Percentiles rank a stretch among this genome's conserved stretches.
These are phyloP conservation scores for Sinelater perroti DNA, from an alignment of 2,888 invertebrate genomes.

Conservation along the genomic window DNA sequence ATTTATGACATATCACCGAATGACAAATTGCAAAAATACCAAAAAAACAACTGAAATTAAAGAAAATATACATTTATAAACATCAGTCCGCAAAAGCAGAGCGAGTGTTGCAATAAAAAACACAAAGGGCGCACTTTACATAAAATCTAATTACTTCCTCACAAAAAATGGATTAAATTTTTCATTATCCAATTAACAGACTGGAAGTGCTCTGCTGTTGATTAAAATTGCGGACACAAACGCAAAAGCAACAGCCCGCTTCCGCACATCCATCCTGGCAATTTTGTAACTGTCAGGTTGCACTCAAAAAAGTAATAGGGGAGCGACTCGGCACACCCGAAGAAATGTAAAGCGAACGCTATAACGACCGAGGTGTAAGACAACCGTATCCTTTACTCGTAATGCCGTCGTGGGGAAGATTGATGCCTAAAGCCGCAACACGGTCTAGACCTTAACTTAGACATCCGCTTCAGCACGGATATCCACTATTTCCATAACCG, in stretches of 20 bases:
- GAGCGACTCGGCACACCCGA: background rate
- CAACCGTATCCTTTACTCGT: constrained; percentile 25
- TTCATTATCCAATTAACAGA: background rate
- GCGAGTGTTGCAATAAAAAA: too few relatives aligned
- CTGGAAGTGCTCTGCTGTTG: background rate
- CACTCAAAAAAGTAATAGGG: constrained; percentile 2
- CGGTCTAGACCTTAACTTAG: constrained; percentile 29
- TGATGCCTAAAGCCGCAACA: constrained; percentile 27
- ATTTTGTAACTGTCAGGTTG: constrained; percentile 11
- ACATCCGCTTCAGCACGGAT: constrained; percentile 29
- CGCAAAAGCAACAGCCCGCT: background rate
- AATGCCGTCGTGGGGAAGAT: constrained; percentile 31
- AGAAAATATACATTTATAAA: too few relatives aligned
- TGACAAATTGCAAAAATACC: too few relatives aligned
- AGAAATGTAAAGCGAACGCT: background rate
- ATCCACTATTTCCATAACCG: constrained; percentile 31
- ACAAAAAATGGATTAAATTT: too few relatives aligned
- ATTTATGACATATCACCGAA: too few relatives aligned
- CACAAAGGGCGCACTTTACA: too few relatives aligned
- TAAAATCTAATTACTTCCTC: too few relatives aligned
- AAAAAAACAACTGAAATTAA: too few relatives aligned
- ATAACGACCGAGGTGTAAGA: constrained; percentile 15
- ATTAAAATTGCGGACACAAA: background rate
- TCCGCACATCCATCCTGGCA: constrained; percentile 3
- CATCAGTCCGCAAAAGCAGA: too few relatives aligned